Evolutionary conservation across 2,888 invertebrate species (phyloP).

Genomic region (Iphiclides podalirius): DNA sequence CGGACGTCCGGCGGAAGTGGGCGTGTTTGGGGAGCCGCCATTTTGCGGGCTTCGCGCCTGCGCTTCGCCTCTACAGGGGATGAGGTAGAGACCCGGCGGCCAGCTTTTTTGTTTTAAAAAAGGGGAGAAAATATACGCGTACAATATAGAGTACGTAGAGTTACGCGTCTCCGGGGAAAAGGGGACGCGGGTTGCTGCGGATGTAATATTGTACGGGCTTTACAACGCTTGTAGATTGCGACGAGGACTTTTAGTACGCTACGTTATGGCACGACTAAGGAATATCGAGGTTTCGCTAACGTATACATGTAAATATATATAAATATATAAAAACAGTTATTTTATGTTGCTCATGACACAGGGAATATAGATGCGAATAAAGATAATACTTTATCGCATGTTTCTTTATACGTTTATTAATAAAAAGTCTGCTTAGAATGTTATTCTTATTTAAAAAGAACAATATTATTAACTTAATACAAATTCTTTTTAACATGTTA

Average conservation of each 20-base stretch:
- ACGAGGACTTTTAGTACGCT: neutral
- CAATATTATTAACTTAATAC: too few species aligned
- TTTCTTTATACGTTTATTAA: too few species aligned
- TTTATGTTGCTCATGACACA: neutral
- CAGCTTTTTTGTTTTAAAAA: slow-evolving; percentile 29
- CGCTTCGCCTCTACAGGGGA: slow-evolving; percentile 37
- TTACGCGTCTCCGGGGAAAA: neutral
- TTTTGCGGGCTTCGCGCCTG: slow-evolving; percentile 57
- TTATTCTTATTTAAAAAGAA: too few species aligned
- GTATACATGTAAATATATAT: too few species aligned
- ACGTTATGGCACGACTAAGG: neutral
- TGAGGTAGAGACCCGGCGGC: slow-evolving; percentile 20
- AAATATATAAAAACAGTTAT: too few species aligned
- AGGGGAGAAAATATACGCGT: slow-evolving; percentile 22
- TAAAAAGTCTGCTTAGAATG: too few species aligned
- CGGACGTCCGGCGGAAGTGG: slow-evolving; percentile 73
- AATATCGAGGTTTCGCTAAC: too few species aligned
- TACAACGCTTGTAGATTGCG: neutral
- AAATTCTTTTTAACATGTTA: too few species aligned
- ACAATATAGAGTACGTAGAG: neutral
- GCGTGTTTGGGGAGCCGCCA: slow-evolving; percentile 58
- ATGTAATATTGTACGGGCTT: neutral
- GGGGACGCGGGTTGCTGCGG: neutral
- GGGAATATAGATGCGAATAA: neutral
- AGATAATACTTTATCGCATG: too few species aligned